phyloP scores from a whole-genome alignment of 1,140 invertebrate genomes.

The Drosophila eugracilis region DNA sequence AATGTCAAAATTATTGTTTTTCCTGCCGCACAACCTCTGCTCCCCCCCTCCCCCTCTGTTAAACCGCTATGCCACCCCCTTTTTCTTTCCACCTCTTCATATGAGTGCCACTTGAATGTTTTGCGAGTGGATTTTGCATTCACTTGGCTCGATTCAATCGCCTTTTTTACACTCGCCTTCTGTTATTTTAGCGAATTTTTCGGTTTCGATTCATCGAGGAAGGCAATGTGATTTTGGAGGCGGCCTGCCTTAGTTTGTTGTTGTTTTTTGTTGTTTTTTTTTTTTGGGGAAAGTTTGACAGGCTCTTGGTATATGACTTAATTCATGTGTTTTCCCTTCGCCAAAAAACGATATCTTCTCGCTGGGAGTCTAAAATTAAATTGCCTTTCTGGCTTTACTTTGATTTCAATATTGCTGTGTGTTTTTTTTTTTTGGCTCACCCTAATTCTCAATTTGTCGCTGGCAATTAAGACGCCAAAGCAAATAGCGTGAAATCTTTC shows the following conservation, averaged over 20 bases:
- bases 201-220: conserved; percentile 15
- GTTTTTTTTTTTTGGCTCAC: too few relatives aligned
- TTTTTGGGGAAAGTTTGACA: conserved; percentile 1
- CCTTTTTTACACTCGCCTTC: not conserved
- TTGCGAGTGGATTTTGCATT: conserved; percentile 55
- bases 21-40: conserved; percentile 33
- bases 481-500: conserved; percentile 72
- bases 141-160: conserved; percentile 35
- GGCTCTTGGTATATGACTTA: not conserved
- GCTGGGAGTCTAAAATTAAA: conserved; percentile 11
- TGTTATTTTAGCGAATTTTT: conserved; percentile 16
- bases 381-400: conserved; percentile 3
- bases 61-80: not conserved
- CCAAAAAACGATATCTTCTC: not conserved
- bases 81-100: conserved; percentile 4
- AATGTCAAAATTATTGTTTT: conserved; percentile 82
- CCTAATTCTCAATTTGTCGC: conserved; percentile 63
- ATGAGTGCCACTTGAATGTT: conserved; percentile 60
- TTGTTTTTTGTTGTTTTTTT: not conserved
- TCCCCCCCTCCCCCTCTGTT: not conserved
- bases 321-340: not conserved
- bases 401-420: conserved; percentile 9
- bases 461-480: conserved; percentile 69
- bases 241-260: too few relatives aligned
- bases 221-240: conserved; percentile 3